Percentiles rank a stretch among this genome's conserved stretches.
These are phyloP conservation scores for Enteromius trimaculatus DNA, from an alignment of 2,797 vertebrate species.

Conservation along the genomic window DNA sequence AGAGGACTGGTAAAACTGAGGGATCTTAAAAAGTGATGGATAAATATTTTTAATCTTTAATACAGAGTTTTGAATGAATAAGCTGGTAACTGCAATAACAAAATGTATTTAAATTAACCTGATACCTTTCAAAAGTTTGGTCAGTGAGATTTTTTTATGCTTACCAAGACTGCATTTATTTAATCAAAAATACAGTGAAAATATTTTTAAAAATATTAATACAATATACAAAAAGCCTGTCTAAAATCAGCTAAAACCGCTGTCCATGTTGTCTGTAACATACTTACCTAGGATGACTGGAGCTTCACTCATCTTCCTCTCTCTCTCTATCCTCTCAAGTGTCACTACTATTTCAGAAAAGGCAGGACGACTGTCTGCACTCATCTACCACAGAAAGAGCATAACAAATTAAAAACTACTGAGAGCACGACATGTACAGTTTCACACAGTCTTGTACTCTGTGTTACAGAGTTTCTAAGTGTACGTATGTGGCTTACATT, in stretches of 20 bases:
- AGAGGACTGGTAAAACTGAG: background rate
- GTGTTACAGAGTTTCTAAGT: background rate
- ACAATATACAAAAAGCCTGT: too few relatives aligned
- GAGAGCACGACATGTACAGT: background rate
- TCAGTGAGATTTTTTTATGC: background rate
- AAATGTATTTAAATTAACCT: background rate
- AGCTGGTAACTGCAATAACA: background rate
- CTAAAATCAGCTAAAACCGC: too few relatives aligned
- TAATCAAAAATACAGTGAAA: background rate
- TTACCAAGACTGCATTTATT: background rate
- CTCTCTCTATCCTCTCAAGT: slow-evolving; percentile 74
- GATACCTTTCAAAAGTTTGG: background rate
- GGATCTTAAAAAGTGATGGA: background rate
- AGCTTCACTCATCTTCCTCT: slow-evolving; percentile 57
- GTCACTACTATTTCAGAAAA: slow-evolving; percentile 85
- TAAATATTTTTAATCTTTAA: background rate
- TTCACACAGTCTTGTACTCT: background rate
- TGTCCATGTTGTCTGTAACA: background rate
- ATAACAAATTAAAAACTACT: background rate
- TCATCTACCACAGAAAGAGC: slow-evolving; percentile 78
- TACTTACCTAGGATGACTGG: slow-evolving; percentile 67
- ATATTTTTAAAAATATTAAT: too few relatives aligned
- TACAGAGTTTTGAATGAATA: background rate
- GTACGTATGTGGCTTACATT: slow-evolving; percentile 70
- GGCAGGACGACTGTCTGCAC: slow-evolving; percentile 81